A percentile compares a stretch with the other conserved stretches of the same genome.
Evolutionary conservation across 2,113 vertebrate genomes (phyloP).

Genomic region (Aptenodytes forsteri): DNA sequence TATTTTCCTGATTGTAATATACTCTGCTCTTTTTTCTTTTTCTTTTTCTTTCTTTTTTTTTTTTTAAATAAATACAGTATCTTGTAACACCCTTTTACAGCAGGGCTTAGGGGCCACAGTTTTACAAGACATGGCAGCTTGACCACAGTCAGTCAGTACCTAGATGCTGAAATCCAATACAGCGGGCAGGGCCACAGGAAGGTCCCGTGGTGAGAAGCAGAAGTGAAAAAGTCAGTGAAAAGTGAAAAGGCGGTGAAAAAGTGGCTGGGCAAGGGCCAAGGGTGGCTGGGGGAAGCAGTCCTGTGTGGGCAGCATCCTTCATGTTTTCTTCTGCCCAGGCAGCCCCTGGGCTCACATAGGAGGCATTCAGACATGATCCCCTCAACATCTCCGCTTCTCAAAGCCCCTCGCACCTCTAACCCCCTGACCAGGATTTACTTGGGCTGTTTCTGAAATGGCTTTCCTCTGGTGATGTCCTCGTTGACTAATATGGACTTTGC

Average conservation of each 20-base stretch:
- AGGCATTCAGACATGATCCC: background rate
- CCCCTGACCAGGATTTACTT: background rate
- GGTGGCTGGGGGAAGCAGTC: background rate
- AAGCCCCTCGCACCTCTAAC: background rate
- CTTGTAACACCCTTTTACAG: background rate
- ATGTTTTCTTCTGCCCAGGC: background rate
- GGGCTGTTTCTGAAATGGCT: background rate
- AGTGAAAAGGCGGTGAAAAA: background rate
- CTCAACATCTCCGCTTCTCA: rapidly evolving
- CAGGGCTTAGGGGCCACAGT: background rate
- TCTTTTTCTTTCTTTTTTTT: background rate
- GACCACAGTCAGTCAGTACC: background rate
- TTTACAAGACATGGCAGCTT: background rate
- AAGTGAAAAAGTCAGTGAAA: background rate
- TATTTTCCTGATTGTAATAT: background rate
- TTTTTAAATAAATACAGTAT: background rate
- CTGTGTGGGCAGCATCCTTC: background rate
- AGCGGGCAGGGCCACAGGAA: background rate
- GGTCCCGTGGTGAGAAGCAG: background rate
- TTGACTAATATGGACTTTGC: background rate
- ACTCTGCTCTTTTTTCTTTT: background rate
- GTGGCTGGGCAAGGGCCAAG: rapidly evolving
- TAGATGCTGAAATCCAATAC: background rate
- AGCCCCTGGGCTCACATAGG: background rate
- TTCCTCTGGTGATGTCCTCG: background rate